Percentiles rank a stretch among this genome's conserved stretches.
These are phyloP conservation scores for Bufotes viridis DNA, from an alignment of 2,797 vertebrate species.

Conservation along the genomic window DNA sequence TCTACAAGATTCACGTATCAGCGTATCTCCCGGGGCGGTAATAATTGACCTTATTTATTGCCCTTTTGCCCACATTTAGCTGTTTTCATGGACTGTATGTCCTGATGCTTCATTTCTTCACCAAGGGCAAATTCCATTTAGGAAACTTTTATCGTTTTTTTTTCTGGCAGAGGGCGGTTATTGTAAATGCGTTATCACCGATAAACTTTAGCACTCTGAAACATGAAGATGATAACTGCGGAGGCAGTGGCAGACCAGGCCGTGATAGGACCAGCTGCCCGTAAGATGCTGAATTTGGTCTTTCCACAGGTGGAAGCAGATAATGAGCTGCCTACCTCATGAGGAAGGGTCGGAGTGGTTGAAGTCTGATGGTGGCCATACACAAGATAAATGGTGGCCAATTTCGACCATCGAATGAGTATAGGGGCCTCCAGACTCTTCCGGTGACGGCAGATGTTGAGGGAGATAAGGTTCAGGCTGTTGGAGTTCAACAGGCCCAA, in stretches of 20 bases:
- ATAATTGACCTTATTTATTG: neutral
- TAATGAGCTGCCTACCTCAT: neutral
- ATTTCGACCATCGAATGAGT: too few species aligned
- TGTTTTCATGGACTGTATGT: conserved; percentile 2
- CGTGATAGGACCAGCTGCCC: neutral
- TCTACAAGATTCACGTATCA: neutral
- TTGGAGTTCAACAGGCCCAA: too few species aligned
- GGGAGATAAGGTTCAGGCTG: too few species aligned
- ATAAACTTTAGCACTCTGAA: conserved; percentile 2
- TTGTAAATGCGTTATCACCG: neutral
- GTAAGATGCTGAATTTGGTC: neutral
- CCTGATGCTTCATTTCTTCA: neutral
- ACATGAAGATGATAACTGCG: neutral
- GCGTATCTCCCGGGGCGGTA: neutral
- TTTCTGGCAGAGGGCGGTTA: neutral
- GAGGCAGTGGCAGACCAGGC: neutral
- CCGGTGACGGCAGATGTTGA: too few species aligned
- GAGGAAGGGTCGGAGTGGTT: neutral
- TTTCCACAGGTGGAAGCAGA: neutral
- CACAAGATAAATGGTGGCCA: too few species aligned
- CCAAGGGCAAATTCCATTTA: conserved; percentile 57
- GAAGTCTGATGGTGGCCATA: neutral
- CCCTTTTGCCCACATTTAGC: neutral
- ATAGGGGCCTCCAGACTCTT: too few species aligned
- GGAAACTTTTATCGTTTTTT: conserved; percentile 5